Evolutionary conservation across 2,113 vertebrate species (phyloP).

Genomic region (Bagarius yarrelli): DNA sequence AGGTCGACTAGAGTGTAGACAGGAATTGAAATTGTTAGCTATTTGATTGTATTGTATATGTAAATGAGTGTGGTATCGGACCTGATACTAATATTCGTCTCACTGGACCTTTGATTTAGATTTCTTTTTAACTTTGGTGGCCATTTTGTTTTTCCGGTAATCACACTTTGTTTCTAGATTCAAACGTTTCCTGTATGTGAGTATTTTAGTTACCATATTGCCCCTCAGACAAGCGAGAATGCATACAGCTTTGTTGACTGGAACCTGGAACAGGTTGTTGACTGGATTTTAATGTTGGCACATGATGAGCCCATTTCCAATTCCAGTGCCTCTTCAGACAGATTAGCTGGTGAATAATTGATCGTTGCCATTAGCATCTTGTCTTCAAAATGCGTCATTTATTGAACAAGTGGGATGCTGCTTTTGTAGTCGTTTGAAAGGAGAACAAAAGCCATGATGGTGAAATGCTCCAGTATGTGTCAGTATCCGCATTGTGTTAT

Average conservation of each 20-base stretch:
- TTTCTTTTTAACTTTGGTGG: too few species aligned
- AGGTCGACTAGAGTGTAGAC: too few species aligned
- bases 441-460: slow-evolving; percentile 39
- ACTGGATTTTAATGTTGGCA: slow-evolving; percentile 41
- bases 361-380: slow-evolving; percentile 60
- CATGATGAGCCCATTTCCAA: slow-evolving; percentile 54
- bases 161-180: background rate
- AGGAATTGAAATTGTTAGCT: too few species aligned
- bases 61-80: background rate
- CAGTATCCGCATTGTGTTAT: slow-evolving; percentile 26
- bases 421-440: slow-evolving; percentile 43
- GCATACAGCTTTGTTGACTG: too few species aligned
- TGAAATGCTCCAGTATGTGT: slow-evolving; percentile 17
- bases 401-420: slow-evolving; percentile 10
- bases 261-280: slow-evolving; percentile 42
- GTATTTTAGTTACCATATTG: background rate
- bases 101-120: background rate
- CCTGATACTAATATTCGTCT: background rate
- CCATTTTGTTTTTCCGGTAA: background rate
- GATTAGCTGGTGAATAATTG: slow-evolving; percentile 67
- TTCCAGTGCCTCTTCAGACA: slow-evolving; percentile 62
- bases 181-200: background rate
- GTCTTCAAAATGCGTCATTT: slow-evolving; percentile 44
- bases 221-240: background rate
- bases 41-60: too few species aligned